Evolutionary conservation across 2,113 vertebrate species (phyloP).

Genomic region (Xyliphius kryptos): DNA sequence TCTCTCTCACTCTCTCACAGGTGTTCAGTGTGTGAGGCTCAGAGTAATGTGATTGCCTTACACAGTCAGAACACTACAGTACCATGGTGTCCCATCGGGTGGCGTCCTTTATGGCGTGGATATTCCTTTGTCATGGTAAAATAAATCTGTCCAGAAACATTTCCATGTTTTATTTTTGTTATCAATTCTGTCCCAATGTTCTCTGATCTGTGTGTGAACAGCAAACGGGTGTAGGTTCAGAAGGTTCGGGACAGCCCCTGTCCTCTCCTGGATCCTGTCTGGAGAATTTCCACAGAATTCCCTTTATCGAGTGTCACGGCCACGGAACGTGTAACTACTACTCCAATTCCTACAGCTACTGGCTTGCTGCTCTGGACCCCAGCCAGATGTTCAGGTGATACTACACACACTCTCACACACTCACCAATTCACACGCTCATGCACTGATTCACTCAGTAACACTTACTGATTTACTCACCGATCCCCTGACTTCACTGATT

Average conservation of each 20-base stretch:
- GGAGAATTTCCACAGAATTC: constrained; percentile 77
- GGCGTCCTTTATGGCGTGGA: constrained; percentile 80
- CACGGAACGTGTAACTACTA: constrained; percentile 85
- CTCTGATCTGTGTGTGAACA: too few relatives aligned
- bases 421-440: too few relatives aligned
- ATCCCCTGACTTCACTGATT: too few relatives aligned
- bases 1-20: too few relatives aligned
- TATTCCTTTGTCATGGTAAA: constrained; percentile 93
- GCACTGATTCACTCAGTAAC: too few relatives aligned
- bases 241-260: constrained; percentile 84
- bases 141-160: too few relatives aligned
- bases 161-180: too few relatives aligned
- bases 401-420: too few relatives aligned
- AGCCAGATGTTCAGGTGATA: constrained; percentile 83
- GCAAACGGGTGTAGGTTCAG: constrained; percentile 81
- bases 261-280: constrained; percentile 88
- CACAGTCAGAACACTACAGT: constrained; percentile 77
- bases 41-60: constrained; percentile 73
- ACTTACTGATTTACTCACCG: too few relatives aligned
- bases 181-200: too few relatives aligned
- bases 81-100: constrained; percentile 74
- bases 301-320: constrained; percentile 88
- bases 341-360: constrained; percentile 86
- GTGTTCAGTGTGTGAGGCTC: constrained; percentile 81
- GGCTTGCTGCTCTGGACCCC: constrained; percentile 77